Evolutionary conservation across 2,797 vertebrate genomes (phyloP), one percentile per base, ranked within the genome.

Genomic region (Halcyon smyrnensis): DNA sequence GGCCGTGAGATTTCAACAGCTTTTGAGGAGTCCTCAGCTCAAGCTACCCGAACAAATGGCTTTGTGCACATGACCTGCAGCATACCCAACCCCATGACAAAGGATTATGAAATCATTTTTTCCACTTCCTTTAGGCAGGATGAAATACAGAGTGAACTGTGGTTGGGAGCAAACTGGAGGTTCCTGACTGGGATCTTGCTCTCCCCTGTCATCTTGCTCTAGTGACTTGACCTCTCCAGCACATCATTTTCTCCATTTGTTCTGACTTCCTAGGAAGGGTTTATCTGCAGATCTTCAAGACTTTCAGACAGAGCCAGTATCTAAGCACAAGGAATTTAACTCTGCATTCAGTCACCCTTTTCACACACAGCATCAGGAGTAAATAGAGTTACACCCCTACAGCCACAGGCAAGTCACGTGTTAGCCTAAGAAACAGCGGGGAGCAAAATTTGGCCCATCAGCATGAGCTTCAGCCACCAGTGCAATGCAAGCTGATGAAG

Each of bases 1-100:
- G 60, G 65, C 46, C 1, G 7, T 76, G 95, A 75, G 77, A 95
- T 85, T 97, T 92, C 83, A 81, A 45, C 90, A 94, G 90, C 93
- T 95, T 97, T 83, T 94, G 68, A 96, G 93, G 86, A 95, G 81
- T 57, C 77, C 74, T 94, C 77, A 46, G 54, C n/a, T 85, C 41
- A 89, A 77, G 91, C 88, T 84, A 54, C 94, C 90, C 30, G 85
- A 93, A 93, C 75, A 87, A 97, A 90, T 75, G 78, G 86, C 78
- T 93, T 75, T 81, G 77, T 86, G 53, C 80, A 59, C 85, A 79
- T 95, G 94, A 92, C 84, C 84, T 87, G 84, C 32, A 69, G 81
- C 4, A 0, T 64, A 19, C 70, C 76, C 89, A 86, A 41, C 36
- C 86, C 71, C 63, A 4, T 32, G 91, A 93, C 71, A 90, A 63